Evolutionary conservation across 2,113 vertebrate genomes (phyloP).

Genomic region (Proterorhinus semilunaris): DNA sequence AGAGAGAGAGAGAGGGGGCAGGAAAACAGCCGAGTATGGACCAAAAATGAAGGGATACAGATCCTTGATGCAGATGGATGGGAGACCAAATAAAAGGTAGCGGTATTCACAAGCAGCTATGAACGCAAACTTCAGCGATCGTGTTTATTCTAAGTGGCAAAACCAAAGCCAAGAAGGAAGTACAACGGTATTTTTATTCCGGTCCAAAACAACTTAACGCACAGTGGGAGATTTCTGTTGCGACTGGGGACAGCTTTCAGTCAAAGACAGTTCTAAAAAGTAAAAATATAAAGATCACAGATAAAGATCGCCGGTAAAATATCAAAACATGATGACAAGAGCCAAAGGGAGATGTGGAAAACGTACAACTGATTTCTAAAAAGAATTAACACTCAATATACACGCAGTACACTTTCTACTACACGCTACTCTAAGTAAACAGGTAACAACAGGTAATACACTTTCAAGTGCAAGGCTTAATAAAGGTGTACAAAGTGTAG

Average conservation of each 20-base stretch:
- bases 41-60: background rate
- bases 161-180: conserved; percentile 1
- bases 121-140: background rate
- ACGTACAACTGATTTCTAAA: too few relatives aligned
- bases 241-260: background rate
- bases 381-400: too few relatives aligned
- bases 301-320: background rate
- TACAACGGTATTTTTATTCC: conserved; percentile 7
- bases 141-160: conserved; percentile 16
- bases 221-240: background rate
- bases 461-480: too few relatives aligned
- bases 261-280: background rate
- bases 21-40: conserved; percentile 12
- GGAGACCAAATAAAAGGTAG: background rate
- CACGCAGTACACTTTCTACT: too few relatives aligned
- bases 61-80: background rate
- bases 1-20: background rate
- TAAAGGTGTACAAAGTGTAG: too few relatives aligned
- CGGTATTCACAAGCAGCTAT: background rate
- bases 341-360: too few relatives aligned
- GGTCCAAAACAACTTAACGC: conserved; percentile 24
- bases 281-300: background rate
- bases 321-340: background rate
- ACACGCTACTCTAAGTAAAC: too few relatives aligned
- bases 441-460: too few relatives aligned